Conservation (phyloP, 2,113 vertebrate genomes). For the Mirounga angustirostris region DNA sequence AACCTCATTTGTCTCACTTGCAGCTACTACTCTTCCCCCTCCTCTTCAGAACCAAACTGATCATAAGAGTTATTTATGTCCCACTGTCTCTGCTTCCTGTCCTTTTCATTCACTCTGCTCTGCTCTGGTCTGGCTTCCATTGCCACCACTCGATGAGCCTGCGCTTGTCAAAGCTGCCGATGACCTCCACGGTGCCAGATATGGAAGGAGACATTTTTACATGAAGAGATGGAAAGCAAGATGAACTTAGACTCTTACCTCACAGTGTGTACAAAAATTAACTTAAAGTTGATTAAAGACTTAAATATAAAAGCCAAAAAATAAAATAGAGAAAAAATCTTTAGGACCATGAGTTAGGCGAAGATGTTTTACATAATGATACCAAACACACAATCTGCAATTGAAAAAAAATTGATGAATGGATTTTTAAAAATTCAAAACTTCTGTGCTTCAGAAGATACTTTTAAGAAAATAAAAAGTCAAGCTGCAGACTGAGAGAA, state of each 20-base stretch:
- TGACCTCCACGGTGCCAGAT: background rate
- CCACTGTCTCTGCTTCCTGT: background rate
- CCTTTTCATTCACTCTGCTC: background rate
- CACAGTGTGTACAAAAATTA: background rate
- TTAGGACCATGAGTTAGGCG: background rate
- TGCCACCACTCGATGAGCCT: background rate
- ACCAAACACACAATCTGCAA: background rate
- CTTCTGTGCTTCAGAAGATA: background rate
- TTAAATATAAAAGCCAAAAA: background rate
- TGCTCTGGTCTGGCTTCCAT: background rate
- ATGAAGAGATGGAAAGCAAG: background rate
- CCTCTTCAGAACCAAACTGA: background rate
- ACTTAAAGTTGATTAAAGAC: background rate
- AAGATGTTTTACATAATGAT: background rate
- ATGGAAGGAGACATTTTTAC: background rate
- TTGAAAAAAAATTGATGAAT: background rate
- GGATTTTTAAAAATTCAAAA: background rate
- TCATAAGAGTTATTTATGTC: background rate
- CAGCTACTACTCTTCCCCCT: background rate
- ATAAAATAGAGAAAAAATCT: background rate
- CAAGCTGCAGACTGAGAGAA: background rate
- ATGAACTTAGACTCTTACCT: background rate
- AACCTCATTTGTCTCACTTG: background rate
- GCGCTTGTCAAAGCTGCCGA: background rate
- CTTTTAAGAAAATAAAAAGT: background rate